phyloP scores from a whole-genome alignment of 2,888 invertebrate genomes.

The Romanomermis culicivorax region DNA sequence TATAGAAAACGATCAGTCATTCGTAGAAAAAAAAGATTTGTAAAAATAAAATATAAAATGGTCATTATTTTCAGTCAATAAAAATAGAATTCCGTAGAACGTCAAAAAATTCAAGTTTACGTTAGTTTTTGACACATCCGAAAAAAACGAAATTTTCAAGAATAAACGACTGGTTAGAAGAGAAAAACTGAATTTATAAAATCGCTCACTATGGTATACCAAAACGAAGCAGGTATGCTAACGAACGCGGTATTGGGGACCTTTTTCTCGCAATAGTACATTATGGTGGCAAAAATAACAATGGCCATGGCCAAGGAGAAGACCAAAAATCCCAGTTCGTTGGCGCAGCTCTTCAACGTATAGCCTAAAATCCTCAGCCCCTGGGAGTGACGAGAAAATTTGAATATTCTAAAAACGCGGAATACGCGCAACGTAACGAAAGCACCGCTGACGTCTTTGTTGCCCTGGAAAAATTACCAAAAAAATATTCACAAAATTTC shows the following conservation, averaged over 20 bases:
- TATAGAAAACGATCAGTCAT: too few species aligned
- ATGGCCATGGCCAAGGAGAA: conserved; percentile 99
- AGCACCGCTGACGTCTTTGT: conserved; percentile 55
- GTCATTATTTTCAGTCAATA: too few species aligned
- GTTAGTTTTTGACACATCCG: too few species aligned
- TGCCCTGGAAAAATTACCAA: conserved; percentile 3
- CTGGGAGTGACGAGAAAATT: conserved; percentile 97
- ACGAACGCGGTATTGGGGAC: conserved; percentile 89
- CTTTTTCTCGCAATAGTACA: conserved; percentile 99
- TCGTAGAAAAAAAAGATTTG: too few species aligned
- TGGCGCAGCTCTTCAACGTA: conserved; percentile 94
- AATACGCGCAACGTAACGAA: conserved; percentile 97
- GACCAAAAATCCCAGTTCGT: conserved; percentile 93
- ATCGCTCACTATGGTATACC: conserved; percentile 99
- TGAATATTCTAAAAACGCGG: conserved; percentile 97
- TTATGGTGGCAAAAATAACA: conserved; percentile 98
- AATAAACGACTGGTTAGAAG: too few species aligned
- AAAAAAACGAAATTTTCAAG: too few species aligned
- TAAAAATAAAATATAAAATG: too few species aligned
- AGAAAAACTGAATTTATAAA: too few species aligned
- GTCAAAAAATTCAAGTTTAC: too few species aligned
- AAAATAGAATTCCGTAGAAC: too few species aligned
- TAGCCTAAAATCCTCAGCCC: conserved; percentile 94
- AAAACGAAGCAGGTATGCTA: conserved; percentile 97
- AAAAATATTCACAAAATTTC: too few species aligned